phyloP scores from a whole-genome alignment of 2,113 vertebrate species.

The Ariopsis seemanni region DNA sequence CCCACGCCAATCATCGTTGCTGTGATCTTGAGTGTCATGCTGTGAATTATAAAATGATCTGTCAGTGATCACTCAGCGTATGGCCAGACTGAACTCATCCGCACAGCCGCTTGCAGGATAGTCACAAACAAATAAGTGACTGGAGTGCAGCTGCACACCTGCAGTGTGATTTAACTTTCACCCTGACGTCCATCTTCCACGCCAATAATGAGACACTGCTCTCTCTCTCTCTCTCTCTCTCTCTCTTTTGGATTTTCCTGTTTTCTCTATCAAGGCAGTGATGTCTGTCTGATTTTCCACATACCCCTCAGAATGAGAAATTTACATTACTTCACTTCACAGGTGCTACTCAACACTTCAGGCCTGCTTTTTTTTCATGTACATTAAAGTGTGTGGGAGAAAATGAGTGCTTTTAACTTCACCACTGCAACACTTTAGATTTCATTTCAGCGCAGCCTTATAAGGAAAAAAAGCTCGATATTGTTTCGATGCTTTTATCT shows the following conservation, averaged over 20 bases:
- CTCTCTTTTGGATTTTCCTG: not conserved
- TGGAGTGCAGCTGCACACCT: not conserved
- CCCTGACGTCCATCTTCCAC: not conserved
- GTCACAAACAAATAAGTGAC: not conserved
- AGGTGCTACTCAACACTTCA: conserved; percentile 23
- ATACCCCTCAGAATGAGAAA: conserved; percentile 5
- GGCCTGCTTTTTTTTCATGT: not conserved
- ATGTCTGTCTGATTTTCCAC: not conserved
- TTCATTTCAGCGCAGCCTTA: conserved; percentile 16
- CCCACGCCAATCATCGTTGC: not conserved
- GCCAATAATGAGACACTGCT: not conserved
- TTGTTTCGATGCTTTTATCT: conserved; percentile 16
- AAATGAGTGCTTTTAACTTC: conserved; percentile 20
- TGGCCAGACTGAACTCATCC: not conserved
- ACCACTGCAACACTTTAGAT: conserved; percentile 15
- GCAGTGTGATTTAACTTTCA: not conserved
- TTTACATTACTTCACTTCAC: not conserved
- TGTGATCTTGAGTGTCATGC: not conserved
- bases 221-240: not conserved
- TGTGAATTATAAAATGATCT: not conserved
- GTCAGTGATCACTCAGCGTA: not conserved
- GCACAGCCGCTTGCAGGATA: not conserved
- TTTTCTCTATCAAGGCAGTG: not conserved
- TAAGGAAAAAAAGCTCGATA: not conserved
- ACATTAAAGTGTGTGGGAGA: conserved; percentile 28